These are phyloP conservation scores for Drosophila maculinotata DNA, from an alignment of 2,888 invertebrate genomes.

Conservation along the genomic window DNA sequence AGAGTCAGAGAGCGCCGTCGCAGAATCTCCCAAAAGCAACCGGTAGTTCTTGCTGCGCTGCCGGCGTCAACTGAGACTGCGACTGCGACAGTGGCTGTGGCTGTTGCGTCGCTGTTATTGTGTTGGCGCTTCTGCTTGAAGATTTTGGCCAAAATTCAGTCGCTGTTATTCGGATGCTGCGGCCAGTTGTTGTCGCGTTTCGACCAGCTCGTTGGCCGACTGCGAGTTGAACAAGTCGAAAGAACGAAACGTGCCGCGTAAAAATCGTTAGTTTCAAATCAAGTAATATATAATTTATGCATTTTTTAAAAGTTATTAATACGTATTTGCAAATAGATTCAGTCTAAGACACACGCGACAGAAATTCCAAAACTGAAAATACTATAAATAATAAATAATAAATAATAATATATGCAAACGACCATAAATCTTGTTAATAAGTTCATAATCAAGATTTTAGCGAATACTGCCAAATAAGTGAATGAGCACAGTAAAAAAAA, in stretches of 20 bases:
- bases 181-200: conserved; percentile 69
- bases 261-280: conserved; percentile 21
- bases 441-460: conserved; percentile 27
- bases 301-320: background rate
- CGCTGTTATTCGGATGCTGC: conserved; percentile 73
- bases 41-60: conserved; percentile 68
- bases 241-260: conserved; percentile 18
- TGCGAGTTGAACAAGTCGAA: conserved; percentile 32
- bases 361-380: conserved; percentile 1
- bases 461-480: conserved; percentile 39
- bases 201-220: conserved; percentile 59
- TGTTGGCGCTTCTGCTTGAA: conserved; percentile 23
- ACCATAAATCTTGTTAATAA: conserved; percentile 31
- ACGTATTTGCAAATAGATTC: background rate
- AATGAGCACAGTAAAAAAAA: background rate
- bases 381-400: conserved; percentile 10
- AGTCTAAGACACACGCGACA: conserved; percentile 4
- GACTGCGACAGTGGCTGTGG: conserved; percentile 12
- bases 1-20: conserved; percentile 30
- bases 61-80: conserved; percentile 10
- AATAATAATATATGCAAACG: background rate
- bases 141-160: conserved; percentile 62
- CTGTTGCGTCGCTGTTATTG: conserved; percentile 71
- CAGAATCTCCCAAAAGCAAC: conserved; percentile 59
- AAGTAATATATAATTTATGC: conserved; percentile 18